Base-by-base conservation (phyloP, 2,888 invertebrate species). In the Oegoconia quadripuncta region DNA sequence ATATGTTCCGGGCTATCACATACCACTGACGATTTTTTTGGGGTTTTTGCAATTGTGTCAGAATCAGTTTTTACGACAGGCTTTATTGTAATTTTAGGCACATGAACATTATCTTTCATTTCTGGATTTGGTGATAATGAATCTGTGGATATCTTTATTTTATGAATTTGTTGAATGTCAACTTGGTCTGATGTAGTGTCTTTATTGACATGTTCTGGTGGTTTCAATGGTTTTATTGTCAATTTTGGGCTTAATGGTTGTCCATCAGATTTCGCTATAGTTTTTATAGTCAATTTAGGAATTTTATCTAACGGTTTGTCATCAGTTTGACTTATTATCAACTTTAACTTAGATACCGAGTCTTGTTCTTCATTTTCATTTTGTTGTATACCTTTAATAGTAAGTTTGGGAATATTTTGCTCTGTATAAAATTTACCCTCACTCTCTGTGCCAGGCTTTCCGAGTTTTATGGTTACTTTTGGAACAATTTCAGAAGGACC, bases 51-150 rank as follows among this genome's bases (percentile, higher is more conserved):
- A 44, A 46, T 41, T 42, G 53, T 41, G 42, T 77, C 79, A 45
- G 45, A 35, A 50, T 78, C 79, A 36, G 55, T 48, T 58, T 77
- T 81, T 42, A 68, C 56, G 17, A 86, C 65, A 46, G 89, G 81
- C 69, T 90, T 90, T 26, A 90, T 90, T 37, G 90, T 90, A 40
- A 90, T 77, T 76, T 90, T 90, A 56, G 90, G 90, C 63, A 90
- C 76, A 64, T 88, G 83, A 28, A 73, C 55, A 60, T 59, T 68
- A 52, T 83, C 82, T 59, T 72, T 78, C n/a, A 55, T 42, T 39
- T 77, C 77, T 44, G 59, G 32, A 54, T 54, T 64, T 42, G 70
- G 52, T 39, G 69, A 53, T 55, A 61, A 55, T 39, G 66, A 44
- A 37, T 81, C 82, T 41, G 69, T 45, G 23, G 74, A 56, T 44